These are phyloP conservation scores for Lacanobia wlatinum DNA, from an alignment of 2,888 invertebrate genomes.

Conservation along the genomic window DNA sequence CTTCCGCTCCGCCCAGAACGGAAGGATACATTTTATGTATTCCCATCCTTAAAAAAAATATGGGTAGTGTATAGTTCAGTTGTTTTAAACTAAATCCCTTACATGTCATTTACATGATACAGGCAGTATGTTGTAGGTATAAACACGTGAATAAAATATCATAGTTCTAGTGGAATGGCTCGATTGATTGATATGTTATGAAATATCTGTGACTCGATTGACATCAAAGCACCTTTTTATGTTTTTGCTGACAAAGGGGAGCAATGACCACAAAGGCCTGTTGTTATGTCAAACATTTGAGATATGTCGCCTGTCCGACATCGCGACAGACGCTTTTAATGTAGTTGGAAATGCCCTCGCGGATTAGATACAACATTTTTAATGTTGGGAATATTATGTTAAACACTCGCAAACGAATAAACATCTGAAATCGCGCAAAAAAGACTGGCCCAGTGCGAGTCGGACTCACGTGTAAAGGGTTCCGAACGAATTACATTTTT, in stretches of 20 bases:
- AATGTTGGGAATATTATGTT: neutral
- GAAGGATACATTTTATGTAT: too few relatives aligned
- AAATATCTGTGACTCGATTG: slow-evolving; percentile 36
- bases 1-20: too few relatives aligned
- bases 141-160: neutral
- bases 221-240: slow-evolving; percentile 52
- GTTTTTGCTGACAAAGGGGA: slow-evolving; percentile 30
- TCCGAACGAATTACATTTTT: too few relatives aligned
- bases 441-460: too few relatives aligned
- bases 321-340: slow-evolving; percentile 5
- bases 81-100: neutral
- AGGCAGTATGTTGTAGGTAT: too few relatives aligned
- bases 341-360: slow-evolving; percentile 15
- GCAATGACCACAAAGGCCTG: slow-evolving; percentile 50
- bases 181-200: slow-evolving; percentile 18
- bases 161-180: neutral
- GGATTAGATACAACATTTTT: neutral
- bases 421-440: too few relatives aligned
- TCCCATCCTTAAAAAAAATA: too few relatives aligned
- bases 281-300: slow-evolving; percentile 43
- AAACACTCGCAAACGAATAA: too few relatives aligned
- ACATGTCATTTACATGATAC: neutral
- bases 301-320: slow-evolving; percentile 19
- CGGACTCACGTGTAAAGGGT: too few relatives aligned
- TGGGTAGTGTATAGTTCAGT: neutral